A percentile compares a stretch with the other conserved stretches of the same genome.
Evolutionary conservation across 2,797 vertebrate genomes (phyloP).

Genomic region (Muscicapa comitata): DNA sequence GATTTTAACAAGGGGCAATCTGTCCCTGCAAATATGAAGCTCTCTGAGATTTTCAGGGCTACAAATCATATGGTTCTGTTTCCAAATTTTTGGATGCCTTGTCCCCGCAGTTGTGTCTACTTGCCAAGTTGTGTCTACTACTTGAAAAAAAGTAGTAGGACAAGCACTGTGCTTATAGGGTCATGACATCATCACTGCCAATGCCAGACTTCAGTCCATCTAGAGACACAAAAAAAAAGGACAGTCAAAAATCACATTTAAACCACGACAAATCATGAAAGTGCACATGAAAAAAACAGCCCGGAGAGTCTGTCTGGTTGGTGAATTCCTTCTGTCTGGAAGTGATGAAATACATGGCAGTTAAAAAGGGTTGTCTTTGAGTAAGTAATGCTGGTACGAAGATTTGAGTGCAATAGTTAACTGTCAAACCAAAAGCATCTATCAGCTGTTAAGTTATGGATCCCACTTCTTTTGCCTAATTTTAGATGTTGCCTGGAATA

Average conservation of each 20-base stretch:
- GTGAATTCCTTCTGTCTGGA: constrained; percentile 37
- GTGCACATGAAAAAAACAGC: neutral
- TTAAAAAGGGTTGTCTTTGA: neutral
- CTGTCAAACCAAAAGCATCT: neutral
- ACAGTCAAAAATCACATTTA: neutral
- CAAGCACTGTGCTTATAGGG: neutral
- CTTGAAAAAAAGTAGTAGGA: neutral
- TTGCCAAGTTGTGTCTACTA: neutral
- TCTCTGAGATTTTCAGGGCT: neutral
- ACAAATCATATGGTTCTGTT: neutral
- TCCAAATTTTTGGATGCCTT: neutral
- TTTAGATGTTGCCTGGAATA: neutral
- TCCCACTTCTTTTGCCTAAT: neutral
- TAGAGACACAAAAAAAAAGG: neutral
- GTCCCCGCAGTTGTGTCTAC: neutral
- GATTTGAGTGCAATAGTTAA: neutral
- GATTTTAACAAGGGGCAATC: neutral
- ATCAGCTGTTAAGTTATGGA: neutral
- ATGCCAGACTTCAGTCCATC: neutral
- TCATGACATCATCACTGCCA: neutral
- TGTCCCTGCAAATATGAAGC: neutral
- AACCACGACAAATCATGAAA: neutral
- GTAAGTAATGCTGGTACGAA: neutral
- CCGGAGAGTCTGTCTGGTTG: neutral
- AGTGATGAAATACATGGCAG: neutral